Conservation (phyloP, 2,888 invertebrate species). For the Cantharis rufa region DNA sequence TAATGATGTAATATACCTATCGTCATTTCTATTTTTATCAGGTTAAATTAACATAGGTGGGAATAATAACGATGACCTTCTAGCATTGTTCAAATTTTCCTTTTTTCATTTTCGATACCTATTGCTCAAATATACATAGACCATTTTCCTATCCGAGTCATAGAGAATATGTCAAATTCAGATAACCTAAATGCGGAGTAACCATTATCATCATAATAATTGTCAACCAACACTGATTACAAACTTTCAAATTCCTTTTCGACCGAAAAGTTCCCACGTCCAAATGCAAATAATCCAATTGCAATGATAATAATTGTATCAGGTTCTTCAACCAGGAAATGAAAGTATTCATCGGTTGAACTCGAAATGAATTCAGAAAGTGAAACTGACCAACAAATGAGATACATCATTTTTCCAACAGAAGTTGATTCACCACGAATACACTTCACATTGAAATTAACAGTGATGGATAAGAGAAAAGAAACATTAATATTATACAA, state of each 20-base stretch:
- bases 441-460: background rate
- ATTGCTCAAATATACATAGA: background rate
- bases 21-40: conserved; percentile 33
- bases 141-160: background rate
- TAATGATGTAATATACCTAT: conserved; percentile 23
- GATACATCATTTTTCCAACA: background rate
- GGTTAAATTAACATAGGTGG: conserved; percentile 29
- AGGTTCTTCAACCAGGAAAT: conserved; percentile 39
- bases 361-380: conserved; percentile 20
- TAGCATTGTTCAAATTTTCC: conserved; percentile 5
- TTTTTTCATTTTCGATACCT: background rate
- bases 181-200: background rate
- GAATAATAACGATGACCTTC: conserved; percentile 23
- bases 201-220: background rate
- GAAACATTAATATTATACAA: background rate
- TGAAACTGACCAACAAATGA: conserved; percentile 17
- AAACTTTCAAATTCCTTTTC: background rate
- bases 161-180: background rate
- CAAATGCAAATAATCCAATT: background rate
- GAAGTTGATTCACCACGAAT: background rate
- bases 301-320: background rate
- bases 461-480: background rate
- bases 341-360: conserved; percentile 14
- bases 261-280: background rate
- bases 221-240: background rate